These are phyloP conservation scores for Oryzaephilus surinamensis DNA, from an alignment of 1,140 invertebrate species.

Conservation along the genomic window DNA sequence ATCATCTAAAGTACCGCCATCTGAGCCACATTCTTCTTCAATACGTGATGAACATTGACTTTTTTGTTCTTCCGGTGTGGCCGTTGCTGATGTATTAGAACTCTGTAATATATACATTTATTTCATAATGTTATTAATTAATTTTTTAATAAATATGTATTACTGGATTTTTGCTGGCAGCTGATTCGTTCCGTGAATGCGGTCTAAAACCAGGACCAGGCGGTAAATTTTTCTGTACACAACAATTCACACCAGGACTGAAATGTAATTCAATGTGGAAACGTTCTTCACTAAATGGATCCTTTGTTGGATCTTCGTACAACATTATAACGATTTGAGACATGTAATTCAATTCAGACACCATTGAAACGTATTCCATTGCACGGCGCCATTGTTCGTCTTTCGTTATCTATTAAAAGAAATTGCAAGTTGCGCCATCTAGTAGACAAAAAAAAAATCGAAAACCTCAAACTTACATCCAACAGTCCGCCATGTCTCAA, in stretches of 20 bases:
- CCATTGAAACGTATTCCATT: constrained; percentile 96
- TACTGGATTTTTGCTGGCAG: constrained; percentile 40
- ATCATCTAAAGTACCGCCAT: constrained; percentile 6
- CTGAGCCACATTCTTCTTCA: constrained; percentile 51
- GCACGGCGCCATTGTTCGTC: constrained; percentile 98
- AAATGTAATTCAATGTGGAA: constrained; percentile 98
- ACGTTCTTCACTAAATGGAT: constrained; percentile 76
- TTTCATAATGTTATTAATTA: background rate
- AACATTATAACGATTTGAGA: constrained; percentile 98
- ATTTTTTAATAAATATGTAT: constrained; percentile 9
- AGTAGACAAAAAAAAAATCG: too few species aligned
- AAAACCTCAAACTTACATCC: constrained; percentile 55
- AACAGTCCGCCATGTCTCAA: constrained; percentile 87
- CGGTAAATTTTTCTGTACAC: constrained; percentile 87
- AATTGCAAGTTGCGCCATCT: too few species aligned
- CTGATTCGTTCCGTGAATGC: constrained; percentile 74
- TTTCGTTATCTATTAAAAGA: constrained; percentile 49
- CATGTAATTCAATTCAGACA: constrained; percentile 98
- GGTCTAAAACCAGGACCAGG: constrained; percentile 88
- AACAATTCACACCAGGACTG: constrained; percentile 93
- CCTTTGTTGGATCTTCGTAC: constrained; percentile 98
- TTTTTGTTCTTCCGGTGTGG: constrained; percentile 32
- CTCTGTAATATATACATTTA: constrained; percentile 15
- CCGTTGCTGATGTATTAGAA: constrained; percentile 30
- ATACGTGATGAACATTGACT: constrained; percentile 48